phyloP scores from a whole-genome alignment of 2,113 vertebrate species.

The Polypterus bichir region DNA sequence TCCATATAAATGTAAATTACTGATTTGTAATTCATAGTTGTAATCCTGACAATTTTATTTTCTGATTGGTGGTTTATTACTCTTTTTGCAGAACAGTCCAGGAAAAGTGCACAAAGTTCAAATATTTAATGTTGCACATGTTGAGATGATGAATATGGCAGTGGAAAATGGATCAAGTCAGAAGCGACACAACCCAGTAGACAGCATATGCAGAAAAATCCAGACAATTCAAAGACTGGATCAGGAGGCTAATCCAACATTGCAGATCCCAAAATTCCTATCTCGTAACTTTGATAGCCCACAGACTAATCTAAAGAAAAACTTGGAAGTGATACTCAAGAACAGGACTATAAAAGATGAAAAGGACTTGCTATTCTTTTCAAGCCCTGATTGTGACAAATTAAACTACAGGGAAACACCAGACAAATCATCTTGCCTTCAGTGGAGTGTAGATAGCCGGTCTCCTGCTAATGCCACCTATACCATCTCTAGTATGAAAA shows the following conservation, averaged over 20 bases:
- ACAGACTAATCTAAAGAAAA: conserved; percentile 42
- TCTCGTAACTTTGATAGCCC: conserved; percentile 61
- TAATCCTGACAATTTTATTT: too few species aligned
- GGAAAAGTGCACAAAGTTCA: too few species aligned
- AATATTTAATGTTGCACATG: too few species aligned
- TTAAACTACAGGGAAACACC: conserved; percentile 4
- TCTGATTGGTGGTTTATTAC: too few species aligned
- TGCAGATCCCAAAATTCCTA: conserved; percentile 66
- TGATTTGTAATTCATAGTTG: too few species aligned
- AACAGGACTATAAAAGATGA: conserved; percentile 31
- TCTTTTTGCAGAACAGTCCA: too few species aligned
- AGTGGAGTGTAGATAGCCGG: not conserved
- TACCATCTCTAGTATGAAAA: conserved; percentile 24
- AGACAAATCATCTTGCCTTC: conserved; percentile 9
- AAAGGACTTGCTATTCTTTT: not conserved
- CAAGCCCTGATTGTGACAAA: not conserved
- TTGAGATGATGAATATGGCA: conserved; percentile 17
- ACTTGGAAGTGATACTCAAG: conserved; percentile 61
- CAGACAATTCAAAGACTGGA: conserved; percentile 68
- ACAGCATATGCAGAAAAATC: conserved; percentile 79
- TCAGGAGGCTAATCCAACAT: conserved; percentile 42
- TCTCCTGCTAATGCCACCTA: conserved; percentile 21
- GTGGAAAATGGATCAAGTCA: conserved; percentile 13
- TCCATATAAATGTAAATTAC: too few species aligned
- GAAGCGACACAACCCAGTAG: conserved; percentile 68